Evolutionary conservation across 2,113 vertebrate species (phyloP), one percentile per base, ranked within the genome.

Genomic region (Datnioides undecimradiatus): DNA sequence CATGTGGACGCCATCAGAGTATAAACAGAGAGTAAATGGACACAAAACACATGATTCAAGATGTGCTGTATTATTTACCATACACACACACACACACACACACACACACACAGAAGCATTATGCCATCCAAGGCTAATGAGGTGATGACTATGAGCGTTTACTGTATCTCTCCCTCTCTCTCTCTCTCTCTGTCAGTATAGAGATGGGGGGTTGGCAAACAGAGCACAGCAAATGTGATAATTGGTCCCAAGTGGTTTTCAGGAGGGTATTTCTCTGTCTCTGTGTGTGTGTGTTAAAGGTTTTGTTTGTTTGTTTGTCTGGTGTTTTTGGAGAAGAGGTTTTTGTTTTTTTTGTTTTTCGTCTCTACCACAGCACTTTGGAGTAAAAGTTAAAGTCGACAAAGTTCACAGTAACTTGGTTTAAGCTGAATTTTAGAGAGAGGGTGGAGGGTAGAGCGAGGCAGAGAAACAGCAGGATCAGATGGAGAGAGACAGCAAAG

Each of bases 161-260:
- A 33, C 65, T 48, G 46, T 34, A 31, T 49, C 31, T 27, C 60
- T 29, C 57, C n/a, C 60, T 29, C 57, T 17, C 76, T 21, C 72
- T 27, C 59, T 59, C 55, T 69, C 78, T 49, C 60, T 86, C 34
- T 84, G 80, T 85, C 88, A 87, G 67, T 64, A 23, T 17, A 52
- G 62, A 60, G 67, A 82, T 87, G 19, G 64, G 79, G 60, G 70
- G 71, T 67, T 83, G 80, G 73, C 75, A 79, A 88, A 89, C 72
- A 38, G 86, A 88, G 83, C 80, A 77, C 64, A 41, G 86, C 79
- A 84, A 92, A 93, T 73, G 82, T 88, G 85, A 83, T 97, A 98
- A 98, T 97, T 98, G 96, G 95, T 96, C 96, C 96, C 95, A 11
- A 5, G 95, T 90, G 93, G 45, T 77, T 78, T 81, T 69, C 45